phyloP scores from a whole-genome alignment of 1,140 invertebrate species.

The Zaprionus vittiger region DNA sequence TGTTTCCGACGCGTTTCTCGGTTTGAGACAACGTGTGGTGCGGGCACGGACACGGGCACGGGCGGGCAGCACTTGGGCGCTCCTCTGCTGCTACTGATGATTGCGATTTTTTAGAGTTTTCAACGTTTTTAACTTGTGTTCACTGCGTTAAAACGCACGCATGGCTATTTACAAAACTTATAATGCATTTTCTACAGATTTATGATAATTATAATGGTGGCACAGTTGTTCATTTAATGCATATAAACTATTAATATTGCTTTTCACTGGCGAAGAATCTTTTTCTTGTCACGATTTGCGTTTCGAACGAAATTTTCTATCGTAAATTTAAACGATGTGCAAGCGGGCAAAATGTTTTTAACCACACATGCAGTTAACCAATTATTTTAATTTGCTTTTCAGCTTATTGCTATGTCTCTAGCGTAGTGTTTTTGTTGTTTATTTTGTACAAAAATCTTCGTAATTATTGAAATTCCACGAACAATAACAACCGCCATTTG shows the following conservation, averaged over 20 bases:
- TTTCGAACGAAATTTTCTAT: slow-evolving; percentile 57
- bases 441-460: slow-evolving; percentile 83
- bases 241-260: slow-evolving; percentile 62
- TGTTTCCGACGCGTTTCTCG: slow-evolving; percentile 63
- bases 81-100: slow-evolving; percentile 44
- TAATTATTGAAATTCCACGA: slow-evolving; percentile 80
- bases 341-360: slow-evolving; percentile 35
- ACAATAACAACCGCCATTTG: slow-evolving; percentile 84
- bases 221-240: slow-evolving; percentile 55
- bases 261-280: slow-evolving; percentile 64
- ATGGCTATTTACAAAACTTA: slow-evolving; percentile 40
- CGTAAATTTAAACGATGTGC: slow-evolving; percentile 57
- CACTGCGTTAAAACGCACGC: slow-evolving; percentile 39
- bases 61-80: slow-evolving; percentile 44
- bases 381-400: slow-evolving; percentile 59
- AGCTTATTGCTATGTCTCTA: slow-evolving; percentile 55
- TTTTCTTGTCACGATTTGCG: slow-evolving; percentile 64
- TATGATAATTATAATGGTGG: slow-evolving; percentile 34
- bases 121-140: slow-evolving; percentile 30
- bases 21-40: slow-evolving; percentile 67
- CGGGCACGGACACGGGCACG: slow-evolving; percentile 54
- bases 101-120: slow-evolving; percentile 34
- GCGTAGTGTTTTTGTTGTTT: slow-evolving; percentile 70
- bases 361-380: slow-evolving; percentile 42
- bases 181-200: slow-evolving; percentile 33